Evolutionary conservation across 2,888 invertebrate genomes (phyloP).

Genomic region (Andrena flavipes): DNA sequence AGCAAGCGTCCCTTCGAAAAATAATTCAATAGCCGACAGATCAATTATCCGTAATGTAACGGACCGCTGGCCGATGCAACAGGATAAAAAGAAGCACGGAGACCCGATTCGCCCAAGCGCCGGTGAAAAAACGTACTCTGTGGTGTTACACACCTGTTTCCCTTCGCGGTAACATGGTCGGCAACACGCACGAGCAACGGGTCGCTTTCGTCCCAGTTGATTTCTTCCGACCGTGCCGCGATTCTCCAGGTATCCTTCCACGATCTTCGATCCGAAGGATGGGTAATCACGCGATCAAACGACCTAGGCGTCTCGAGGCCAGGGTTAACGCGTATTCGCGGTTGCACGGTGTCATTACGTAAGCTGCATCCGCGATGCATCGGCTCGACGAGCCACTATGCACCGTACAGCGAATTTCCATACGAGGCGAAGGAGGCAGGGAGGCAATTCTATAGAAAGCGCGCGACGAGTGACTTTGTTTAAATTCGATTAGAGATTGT

Average conservation of each 20-base stretch:
- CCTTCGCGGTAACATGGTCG: neutral
- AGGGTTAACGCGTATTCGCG: constrained; percentile 56
- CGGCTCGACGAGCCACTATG: constrained; percentile 1
- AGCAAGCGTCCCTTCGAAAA: neutral
- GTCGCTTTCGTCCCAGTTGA: neutral
- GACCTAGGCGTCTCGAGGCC: constrained; percentile 21
- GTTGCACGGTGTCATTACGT: constrained; percentile 56
- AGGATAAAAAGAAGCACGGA: constrained; percentile 14
- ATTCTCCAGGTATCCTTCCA: neutral
- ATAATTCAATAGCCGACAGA: neutral
- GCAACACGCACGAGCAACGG: neutral
- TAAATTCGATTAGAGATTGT: no score
- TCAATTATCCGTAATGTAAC: constrained; percentile 34
- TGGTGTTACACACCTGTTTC: constrained; percentile 33
- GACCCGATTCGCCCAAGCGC: constrained; percentile 3
- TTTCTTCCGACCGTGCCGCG: constrained; percentile 15
- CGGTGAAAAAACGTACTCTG: neutral
- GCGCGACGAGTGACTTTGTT: no score
- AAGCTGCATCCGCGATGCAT: constrained; percentile 43
- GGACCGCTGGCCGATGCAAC: neutral
- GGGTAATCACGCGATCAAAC: constrained; percentile 26
- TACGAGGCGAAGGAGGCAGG: neutral
- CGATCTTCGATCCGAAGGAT: constrained; percentile 10
- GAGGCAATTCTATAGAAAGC: no score
- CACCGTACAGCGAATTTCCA: constrained; percentile 28